Percentiles rank a stretch among this genome's conserved stretches.
These are phyloP conservation scores for Scartelaos histophorus DNA, from an alignment of 2,113 vertebrate genomes.

Conservation along the genomic window DNA sequence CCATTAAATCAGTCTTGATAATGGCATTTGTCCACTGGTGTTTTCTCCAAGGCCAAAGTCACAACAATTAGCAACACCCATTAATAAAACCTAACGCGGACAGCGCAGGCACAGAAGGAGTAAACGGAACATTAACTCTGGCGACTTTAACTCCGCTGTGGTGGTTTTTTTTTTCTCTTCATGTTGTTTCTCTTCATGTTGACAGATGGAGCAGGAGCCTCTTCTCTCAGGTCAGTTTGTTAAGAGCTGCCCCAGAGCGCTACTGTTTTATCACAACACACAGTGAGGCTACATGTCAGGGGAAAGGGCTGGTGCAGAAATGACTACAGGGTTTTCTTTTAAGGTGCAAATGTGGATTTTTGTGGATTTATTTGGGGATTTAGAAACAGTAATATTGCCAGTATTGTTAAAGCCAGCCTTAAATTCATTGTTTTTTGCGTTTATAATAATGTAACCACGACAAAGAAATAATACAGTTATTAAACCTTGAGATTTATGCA, in stretches of 20 bases:
- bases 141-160: conserved; percentile 44
- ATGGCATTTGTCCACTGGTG: conserved; percentile 4
- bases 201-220: conserved; percentile 43
- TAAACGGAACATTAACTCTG: conserved; percentile 71
- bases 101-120: conserved; percentile 39
- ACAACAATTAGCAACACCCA: conserved; percentile 74
- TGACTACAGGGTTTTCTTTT: not conserved
- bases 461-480: too few relatives aligned
- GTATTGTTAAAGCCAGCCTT: too few relatives aligned
- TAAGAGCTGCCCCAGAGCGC: not conserved
- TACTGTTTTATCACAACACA: not conserved
- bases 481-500: too few relatives aligned
- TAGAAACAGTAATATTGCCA: not conserved
- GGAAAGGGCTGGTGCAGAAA: not conserved
- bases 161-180: conserved; percentile 37
- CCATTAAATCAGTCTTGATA: too few relatives aligned
- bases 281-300: not conserved
- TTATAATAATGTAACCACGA: too few relatives aligned
- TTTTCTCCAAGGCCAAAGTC: conserved; percentile 49
- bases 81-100: conserved; percentile 68
- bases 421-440: too few relatives aligned
- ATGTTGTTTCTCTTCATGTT: conserved; percentile 28
- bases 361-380: too few relatives aligned
- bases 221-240: conserved; percentile 42
- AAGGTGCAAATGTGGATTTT: not conserved